Conservation (phyloP, 2,113 vertebrate species). For the Percina caprodes region DNA sequence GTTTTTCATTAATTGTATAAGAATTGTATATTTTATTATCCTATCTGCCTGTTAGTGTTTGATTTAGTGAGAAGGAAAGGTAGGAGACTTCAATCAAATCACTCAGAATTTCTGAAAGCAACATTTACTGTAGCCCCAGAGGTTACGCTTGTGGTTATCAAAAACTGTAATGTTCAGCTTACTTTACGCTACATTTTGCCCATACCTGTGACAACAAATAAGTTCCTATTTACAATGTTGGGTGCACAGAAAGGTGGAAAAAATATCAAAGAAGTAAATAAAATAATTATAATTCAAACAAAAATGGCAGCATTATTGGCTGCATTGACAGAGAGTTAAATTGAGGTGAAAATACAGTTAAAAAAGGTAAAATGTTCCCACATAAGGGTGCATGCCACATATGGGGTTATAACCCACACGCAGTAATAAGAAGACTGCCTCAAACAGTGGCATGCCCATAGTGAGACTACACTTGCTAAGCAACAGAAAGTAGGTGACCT, state of each 20-base stretch:
- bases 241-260: neutral
- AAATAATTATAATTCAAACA: neutral
- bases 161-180: neutral
- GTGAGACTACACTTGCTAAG: constrained; percentile 44
- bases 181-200: neutral
- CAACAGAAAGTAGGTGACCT: constrained; percentile 82
- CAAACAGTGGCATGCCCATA: constrained; percentile 20
- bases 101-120: neutral
- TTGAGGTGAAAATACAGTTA: neutral
- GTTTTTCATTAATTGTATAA: neutral
- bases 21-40: neutral
- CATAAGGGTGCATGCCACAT: neutral
- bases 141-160: neutral
- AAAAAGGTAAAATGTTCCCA: neutral
- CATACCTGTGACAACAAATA: neutral
- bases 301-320: neutral
- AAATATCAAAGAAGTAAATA: neutral
- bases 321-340: neutral
- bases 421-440: constrained; percentile 22
- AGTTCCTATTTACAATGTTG: neutral
- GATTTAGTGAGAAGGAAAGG: neutral
- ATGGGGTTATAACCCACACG: constrained; percentile 4
- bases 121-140: neutral
- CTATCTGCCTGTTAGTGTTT: neutral
- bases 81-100: neutral